phyloP scores from a whole-genome alignment of 2,113 vertebrate genomes.

The Indicator maculatus region DNA sequence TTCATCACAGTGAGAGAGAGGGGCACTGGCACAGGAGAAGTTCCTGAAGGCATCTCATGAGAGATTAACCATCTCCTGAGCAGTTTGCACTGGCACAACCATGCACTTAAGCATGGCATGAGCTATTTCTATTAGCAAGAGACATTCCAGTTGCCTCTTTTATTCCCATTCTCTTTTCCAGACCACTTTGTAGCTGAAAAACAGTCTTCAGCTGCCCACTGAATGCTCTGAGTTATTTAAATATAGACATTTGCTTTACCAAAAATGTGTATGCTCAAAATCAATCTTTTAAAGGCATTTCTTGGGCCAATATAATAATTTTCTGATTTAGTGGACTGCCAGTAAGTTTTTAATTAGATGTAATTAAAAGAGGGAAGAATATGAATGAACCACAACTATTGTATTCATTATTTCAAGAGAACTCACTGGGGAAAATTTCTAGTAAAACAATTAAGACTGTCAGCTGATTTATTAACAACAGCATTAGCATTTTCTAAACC shows the following conservation, averaged over 20 bases:
- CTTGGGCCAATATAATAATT: background rate
- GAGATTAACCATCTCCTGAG: background rate
- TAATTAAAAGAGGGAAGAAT: background rate
- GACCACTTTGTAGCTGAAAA: background rate
- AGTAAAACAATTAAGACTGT: conserved; percentile 9
- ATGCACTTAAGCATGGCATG: background rate
- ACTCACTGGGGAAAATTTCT: background rate
- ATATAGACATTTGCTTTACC: background rate
- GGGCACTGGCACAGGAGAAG: background rate
- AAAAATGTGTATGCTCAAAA: background rate
- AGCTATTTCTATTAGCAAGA: background rate
- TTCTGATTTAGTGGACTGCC: background rate
- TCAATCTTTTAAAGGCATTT: background rate
- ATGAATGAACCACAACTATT: background rate
- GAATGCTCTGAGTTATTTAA: background rate
- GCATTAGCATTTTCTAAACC: background rate
- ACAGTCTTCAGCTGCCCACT: background rate
- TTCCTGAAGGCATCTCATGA: background rate
- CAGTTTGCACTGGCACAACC: background rate
- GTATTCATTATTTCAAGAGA: background rate
- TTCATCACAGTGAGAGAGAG: background rate
- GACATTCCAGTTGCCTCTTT: background rate
- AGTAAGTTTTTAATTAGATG: background rate
- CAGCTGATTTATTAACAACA: background rate
- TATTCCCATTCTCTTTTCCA: background rate